Evolutionary conservation across 2,888 invertebrate species (phyloP), one percentile per base, ranked within the genome.

Genomic region (Tolmerus cingulatus): DNA sequence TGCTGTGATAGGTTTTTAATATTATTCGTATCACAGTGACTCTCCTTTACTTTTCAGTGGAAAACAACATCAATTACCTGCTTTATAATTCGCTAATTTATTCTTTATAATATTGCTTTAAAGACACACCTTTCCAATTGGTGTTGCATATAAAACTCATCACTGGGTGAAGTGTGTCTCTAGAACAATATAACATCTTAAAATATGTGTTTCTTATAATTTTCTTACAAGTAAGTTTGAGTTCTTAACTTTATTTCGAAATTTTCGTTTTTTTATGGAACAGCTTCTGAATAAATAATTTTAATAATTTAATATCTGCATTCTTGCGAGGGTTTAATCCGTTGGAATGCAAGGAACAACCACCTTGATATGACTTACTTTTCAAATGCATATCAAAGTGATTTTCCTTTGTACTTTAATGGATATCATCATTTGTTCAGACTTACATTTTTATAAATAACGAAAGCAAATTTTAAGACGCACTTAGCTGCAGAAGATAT

Each of bases 151-250:
- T 14, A 14, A 46, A 34, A 34, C 5, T 66, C 82, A 57, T 82
- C 79, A 79, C 82, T 82, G 66, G 82, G 82, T 66, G 57, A n/a
- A 51, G 82, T 57, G 66, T 66, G 82, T 82, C 82, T 66, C 27
- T 57, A 14, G 19, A 66, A 55, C 82, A 66, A 76, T 37, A 76
- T 76, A 8, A 23, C 19, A 37, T 76, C 40, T 16, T 34, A 34
- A 23, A 9, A 74, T 30, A 30, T 0, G 23, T 74, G 5, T 5
- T 51, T 12, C 16, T 16, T 51, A 12, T 51, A 51, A 51, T 51
- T 34, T 34, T 7, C 34, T 34, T 34, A 7, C 4, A n/a, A 40
- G 40, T 40, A n/a, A 40, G 40, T 40, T 12, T 46, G 1, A 14
- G 16, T 46, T 46, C 16, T 43, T 43, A 43, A 1, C 12, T 43